phyloP scores from a whole-genome alignment of 2,888 invertebrate genomes.

The Xylota segnis region DNA sequence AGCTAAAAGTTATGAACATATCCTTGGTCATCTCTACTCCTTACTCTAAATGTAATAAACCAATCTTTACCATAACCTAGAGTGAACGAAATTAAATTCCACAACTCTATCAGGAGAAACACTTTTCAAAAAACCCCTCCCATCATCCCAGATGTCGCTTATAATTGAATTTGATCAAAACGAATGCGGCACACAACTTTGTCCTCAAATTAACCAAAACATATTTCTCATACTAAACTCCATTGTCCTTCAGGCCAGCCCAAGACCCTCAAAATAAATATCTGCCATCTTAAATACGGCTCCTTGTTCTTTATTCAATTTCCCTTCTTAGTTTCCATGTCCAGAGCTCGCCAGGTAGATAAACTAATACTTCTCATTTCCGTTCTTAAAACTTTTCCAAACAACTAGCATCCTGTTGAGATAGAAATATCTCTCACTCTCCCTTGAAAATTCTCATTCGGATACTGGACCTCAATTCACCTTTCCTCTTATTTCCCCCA shows the following conservation, averaged over 20 bases:
- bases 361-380: slow-evolving; percentile 48
- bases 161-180: not conserved
- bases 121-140: no score
- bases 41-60: no score
- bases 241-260: not conserved
- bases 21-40: no score
- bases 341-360: slow-evolving; percentile 38
- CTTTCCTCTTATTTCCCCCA: slow-evolving; percentile 21
- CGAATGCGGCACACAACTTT: not conserved
- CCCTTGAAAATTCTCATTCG: slow-evolving; percentile 16
- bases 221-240: not conserved
- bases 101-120: no score
- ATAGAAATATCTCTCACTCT: slow-evolving; percentile 16
- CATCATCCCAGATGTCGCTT: not conserved
- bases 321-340: not conserved
- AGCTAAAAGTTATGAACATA: no score
- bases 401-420: slow-evolving; percentile 25
- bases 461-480: slow-evolving; percentile 34
- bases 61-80: no score
- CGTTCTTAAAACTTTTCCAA: slow-evolving; percentile 17
- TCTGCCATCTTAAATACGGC: not conserved
- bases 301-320: slow-evolving; percentile 4
- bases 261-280: not conserved
- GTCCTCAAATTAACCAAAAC: not conserved
- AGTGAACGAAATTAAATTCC: no score